A percentile compares a stretch with the other conserved stretches of the same genome.
phyloP scores from a whole-genome alignment of 2,113 vertebrate species.

The Cepphus grylle region DNA sequence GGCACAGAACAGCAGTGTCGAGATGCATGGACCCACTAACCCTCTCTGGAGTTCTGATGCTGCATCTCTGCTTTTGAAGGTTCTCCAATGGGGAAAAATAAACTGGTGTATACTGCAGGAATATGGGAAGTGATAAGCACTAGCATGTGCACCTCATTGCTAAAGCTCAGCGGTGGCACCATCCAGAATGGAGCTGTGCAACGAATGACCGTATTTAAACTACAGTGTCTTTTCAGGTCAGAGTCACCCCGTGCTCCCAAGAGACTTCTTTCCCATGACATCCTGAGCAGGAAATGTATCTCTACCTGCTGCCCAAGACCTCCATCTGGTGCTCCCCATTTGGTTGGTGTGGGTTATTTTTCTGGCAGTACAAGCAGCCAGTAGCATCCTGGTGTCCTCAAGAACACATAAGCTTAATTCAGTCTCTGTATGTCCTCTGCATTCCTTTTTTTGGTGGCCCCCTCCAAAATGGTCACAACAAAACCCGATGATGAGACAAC shows the following conservation, averaged over 20 bases:
- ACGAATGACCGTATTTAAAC: accelerated
- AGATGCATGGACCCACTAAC: background rate
- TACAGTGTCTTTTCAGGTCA: background rate
- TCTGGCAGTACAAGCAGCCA: background rate
- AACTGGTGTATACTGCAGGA: background rate
- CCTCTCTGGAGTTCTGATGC: background rate
- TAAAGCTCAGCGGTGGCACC: background rate
- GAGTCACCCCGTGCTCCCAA: background rate
- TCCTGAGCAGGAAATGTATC: background rate
- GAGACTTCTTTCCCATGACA: background rate
- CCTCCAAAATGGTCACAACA: background rate
- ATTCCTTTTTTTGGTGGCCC: background rate
- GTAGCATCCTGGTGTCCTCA: background rate
- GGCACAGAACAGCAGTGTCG: background rate
- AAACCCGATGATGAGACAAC: background rate
- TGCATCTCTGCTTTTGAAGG: background rate
- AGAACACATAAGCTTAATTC: background rate
- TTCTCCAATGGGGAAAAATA: background rate
- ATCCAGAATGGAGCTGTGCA: background rate
- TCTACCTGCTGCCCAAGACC: background rate
- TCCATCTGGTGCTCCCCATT: background rate
- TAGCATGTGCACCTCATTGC: background rate
- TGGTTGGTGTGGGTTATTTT: background rate
- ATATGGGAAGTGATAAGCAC: background rate
- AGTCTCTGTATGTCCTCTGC: background rate